Conservation (phyloP, 2,888 invertebrate genomes). For the Ypsolopha sequella region DNA sequence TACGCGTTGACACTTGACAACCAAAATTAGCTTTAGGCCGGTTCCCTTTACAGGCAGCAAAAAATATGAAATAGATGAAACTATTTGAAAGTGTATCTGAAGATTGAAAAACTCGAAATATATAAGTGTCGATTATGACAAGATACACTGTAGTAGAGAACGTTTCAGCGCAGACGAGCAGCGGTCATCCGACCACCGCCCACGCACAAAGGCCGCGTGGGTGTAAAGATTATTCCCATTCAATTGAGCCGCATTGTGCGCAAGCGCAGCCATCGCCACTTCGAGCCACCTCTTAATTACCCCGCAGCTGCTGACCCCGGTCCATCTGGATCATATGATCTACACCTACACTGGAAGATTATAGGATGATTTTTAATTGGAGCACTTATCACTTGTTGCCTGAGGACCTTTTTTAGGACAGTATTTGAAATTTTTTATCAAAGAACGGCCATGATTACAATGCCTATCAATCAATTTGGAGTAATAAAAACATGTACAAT, state of each 20-base stretch:
- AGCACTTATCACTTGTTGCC: not conserved
- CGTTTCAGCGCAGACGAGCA: slow-evolving; percentile 16
- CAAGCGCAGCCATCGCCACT: slow-evolving; percentile 65
- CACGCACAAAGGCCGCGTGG: slow-evolving; percentile 66
- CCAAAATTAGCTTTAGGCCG: too few species aligned
- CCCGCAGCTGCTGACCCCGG: slow-evolving; percentile 65
- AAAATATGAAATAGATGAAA: too few species aligned
- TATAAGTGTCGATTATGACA: too few species aligned
- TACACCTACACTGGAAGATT: slow-evolving; percentile 15
- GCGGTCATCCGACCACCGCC: slow-evolving; percentile 62
- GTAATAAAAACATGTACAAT: too few species aligned
- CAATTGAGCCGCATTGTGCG: slow-evolving; percentile 70
- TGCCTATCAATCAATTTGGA: too few species aligned
- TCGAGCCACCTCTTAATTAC: slow-evolving; percentile 63
- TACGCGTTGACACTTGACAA: too few species aligned
- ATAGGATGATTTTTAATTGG: slow-evolving; percentile 11
- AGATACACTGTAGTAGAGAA: slow-evolving; percentile 41
- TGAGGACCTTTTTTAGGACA: too few species aligned
- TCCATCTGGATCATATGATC: slow-evolving; percentile 64
- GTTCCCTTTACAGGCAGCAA: too few species aligned
- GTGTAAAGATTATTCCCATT: slow-evolving; percentile 71
- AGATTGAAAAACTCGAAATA: too few species aligned
- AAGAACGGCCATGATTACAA: too few species aligned
- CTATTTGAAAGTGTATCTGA: too few species aligned
- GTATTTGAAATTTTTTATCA: too few species aligned